Evolutionary conservation across 2,888 invertebrate genomes (phyloP).

Genomic region (Cetonia aurata): DNA sequence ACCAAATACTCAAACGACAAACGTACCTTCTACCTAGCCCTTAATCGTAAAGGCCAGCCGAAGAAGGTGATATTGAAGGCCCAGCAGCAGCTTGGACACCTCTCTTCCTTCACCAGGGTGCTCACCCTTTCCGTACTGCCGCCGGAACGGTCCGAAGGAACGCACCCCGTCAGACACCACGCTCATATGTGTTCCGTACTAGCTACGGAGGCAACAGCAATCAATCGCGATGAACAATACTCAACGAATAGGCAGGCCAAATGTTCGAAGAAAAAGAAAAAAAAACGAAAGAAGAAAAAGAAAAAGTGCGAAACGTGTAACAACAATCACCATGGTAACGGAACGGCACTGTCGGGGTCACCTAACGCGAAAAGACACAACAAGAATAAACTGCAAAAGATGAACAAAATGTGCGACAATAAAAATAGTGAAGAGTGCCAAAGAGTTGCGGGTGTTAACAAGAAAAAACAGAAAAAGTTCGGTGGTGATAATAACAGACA

Average conservation of each 20-base stretch:
- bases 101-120: conserved; percentile 81
- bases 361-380: conserved; percentile 50
- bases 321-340: conserved; percentile 50
- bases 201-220: conserved; percentile 46
- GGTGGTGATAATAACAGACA: conserved; percentile 66
- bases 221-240: conserved; percentile 31
- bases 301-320: conserved; percentile 62
- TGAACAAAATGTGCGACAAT: conserved; percentile 55
- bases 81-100: conserved; percentile 75
- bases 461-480: conserved; percentile 65
- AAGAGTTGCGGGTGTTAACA: conserved; percentile 64
- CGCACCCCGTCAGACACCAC: conserved; percentile 66
- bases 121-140: conserved; percentile 72
- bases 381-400: conserved; percentile 59
- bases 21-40: conserved; percentile 81
- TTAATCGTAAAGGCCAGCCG: conserved; percentile 80
- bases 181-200: conserved; percentile 59
- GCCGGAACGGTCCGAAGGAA: conserved; percentile 68
- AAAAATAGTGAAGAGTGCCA: conserved; percentile 63
- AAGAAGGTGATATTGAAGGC: conserved; percentile 80
- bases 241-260: conserved; percentile 26
- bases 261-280: conserved; percentile 62
- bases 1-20: conserved; percentile 78
- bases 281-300: conserved; percentile 69
- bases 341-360: conserved; percentile 38